These are phyloP conservation scores for Diachrysia chrysitis DNA, from an alignment of 2,888 invertebrate species.

Conservation along the genomic window DNA sequence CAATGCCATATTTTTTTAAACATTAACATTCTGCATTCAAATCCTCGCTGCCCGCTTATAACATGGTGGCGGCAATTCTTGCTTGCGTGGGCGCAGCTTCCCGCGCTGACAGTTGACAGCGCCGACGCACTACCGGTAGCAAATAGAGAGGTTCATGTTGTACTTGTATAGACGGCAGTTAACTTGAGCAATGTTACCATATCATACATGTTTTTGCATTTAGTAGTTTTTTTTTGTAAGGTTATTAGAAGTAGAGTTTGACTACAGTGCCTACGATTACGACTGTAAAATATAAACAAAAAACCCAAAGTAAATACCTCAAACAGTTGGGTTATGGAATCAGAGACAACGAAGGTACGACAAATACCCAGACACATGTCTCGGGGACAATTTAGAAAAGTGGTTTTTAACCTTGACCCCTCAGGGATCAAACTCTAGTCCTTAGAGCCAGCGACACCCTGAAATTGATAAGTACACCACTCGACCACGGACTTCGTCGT, in stretches of 20 bases:
- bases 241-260: neutral
- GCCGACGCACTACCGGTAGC: constrained; percentile 61
- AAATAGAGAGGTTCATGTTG: constrained; percentile 59
- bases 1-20: too few species aligned
- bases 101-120: constrained; percentile 69
- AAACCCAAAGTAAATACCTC: neutral
- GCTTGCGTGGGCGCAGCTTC: constrained; percentile 71
- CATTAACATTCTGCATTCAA: constrained; percentile 7
- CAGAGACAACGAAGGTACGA: too few species aligned
- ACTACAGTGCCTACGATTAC: neutral
- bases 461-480: too few species aligned
- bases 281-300: neutral
- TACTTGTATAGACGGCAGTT: constrained; percentile 14
- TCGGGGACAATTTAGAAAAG: too few species aligned
- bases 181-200: constrained; percentile 18
- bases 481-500: too few species aligned
- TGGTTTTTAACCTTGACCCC: too few species aligned
- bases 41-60: constrained; percentile 39
- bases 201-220: constrained; percentile 3
- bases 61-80: constrained; percentile 42
- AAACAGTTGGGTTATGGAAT: too few species aligned
- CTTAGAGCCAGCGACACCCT: too few species aligned
- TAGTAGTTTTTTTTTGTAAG: neutral
- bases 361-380: too few species aligned
- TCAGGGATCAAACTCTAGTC: too few species aligned